Base-by-base conservation (phyloP, 2,888 invertebrate species). In the Aphidius colemani region DNA sequence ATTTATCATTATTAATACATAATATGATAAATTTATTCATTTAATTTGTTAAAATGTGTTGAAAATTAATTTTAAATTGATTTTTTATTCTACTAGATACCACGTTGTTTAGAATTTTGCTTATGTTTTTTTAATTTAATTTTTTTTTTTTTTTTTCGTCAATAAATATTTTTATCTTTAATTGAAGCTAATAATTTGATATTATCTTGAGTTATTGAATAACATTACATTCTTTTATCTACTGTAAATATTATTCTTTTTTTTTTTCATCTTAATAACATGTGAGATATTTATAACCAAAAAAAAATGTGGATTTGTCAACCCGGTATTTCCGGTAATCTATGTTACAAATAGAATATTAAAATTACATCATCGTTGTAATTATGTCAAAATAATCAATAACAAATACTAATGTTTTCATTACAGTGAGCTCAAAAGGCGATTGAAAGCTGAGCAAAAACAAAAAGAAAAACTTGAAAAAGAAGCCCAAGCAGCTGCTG, bases 391-490 rank as follows among this genome's bases (percentile, higher is more conserved):
- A 46, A 53, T 62, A 30, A 30, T 30, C 5, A 30, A 2, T 1
- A 18, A 18, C 13, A 18, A 18, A 30, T 11, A 43, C 68, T 59
- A 48, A 66, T 69, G 63, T 49, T 70, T 72, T 71, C 70, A 73
- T 69, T 70, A 2, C 83, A 98, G 98, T 88, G 98, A 98, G 84
- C 85, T 94, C 72, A 99, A 99, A 85, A 87, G 98, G 65, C 88
- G 95, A 9, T 79, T 92, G 64, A 98, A 98, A 84, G 92, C 93
- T 7, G 95, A 96, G 78, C 93, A 96, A 82, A 98, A 98, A 80
- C 90, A 93, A 9, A 93, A 95, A 80, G 95, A 97, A 75, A 96
- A 96, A 78, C 87, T 88, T 0, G 93, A 92, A 74, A 95, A 94
- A 76, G 86, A 85, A 8, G 86, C 86, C 8, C 86, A 86, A 70